Percentiles rank a stretch among this genome's conserved stretches.
Conservation (phyloP, 2,888 invertebrate species). For the Netelia fuscicornis region DNA sequence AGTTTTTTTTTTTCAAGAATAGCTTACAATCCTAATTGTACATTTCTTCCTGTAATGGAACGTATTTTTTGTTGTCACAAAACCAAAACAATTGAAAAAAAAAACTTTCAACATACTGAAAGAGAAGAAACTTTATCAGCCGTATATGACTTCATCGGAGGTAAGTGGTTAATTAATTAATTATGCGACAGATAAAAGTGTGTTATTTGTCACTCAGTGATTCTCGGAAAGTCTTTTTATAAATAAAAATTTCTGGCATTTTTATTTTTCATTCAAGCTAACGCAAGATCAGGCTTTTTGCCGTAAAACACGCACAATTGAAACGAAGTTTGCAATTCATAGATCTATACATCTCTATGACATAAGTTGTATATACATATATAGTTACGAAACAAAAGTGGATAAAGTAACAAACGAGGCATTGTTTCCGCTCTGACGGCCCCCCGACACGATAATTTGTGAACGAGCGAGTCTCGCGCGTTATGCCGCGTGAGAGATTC, state of each 20-base stretch:
- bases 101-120: too few species aligned
- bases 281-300: neutral
- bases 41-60: too few species aligned
- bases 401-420: conserved; percentile 23
- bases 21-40: too few species aligned
- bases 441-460: conserved; percentile 46
- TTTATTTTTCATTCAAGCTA: neutral
- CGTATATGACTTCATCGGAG: too few species aligned
- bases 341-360: neutral
- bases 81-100: too few species aligned
- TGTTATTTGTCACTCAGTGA: too few species aligned
- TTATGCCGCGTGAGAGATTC: neutral
- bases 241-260: neutral
- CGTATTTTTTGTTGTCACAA: too few species aligned
- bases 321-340: conserved; percentile 3
- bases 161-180: too few species aligned
- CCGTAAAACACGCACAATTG: neutral
- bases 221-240: too few species aligned
- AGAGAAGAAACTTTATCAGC: too few species aligned
- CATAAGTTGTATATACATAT: neutral
- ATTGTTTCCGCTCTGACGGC: conserved; percentile 40
- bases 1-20: too few species aligned
- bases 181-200: too few species aligned
- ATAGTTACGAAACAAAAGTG: neutral
- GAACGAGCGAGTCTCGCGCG: conserved; percentile 1